phyloP scores from a whole-genome alignment of 2,113 vertebrate genomes.

The Mormyrus iriodes region DNA sequence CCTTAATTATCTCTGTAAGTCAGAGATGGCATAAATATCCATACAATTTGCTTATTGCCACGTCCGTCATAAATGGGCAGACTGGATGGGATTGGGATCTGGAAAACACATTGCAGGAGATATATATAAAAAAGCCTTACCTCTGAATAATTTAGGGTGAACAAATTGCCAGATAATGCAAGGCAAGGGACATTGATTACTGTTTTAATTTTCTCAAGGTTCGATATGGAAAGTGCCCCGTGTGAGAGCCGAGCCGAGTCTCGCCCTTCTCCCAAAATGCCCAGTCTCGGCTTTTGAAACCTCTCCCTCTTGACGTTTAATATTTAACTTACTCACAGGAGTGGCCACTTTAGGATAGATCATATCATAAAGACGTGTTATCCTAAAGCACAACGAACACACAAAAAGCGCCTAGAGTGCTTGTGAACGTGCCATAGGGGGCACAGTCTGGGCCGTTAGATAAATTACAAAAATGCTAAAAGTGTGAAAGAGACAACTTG shows the following conservation, averaged over 20 bases:
- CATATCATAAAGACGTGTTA: background rate
- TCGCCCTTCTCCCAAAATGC: background rate
- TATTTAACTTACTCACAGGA: background rate
- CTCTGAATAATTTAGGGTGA: conserved; percentile 84
- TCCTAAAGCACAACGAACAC: background rate
- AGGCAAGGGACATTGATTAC: conserved; percentile 42
- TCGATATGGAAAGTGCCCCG: conserved; percentile 46
- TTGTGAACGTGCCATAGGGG: background rate
- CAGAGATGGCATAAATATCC: conserved; percentile 99
- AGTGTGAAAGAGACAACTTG: background rate
- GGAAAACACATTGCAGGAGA: conserved; percentile 72
- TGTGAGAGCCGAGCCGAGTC: conserved; percentile 1
- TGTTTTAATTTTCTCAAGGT: conserved; percentile 48
- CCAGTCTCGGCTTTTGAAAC: background rate
- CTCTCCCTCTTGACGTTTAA: background rate
- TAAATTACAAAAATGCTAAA: background rate
- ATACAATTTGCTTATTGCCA: conserved; percentile 98
- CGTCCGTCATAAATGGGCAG: conserved; percentile 97
- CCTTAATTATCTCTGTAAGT: conserved; percentile 99
- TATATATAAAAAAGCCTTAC: conserved; percentile 74
- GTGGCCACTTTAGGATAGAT: background rate
- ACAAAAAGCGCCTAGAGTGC: background rate
- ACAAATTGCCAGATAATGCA: conserved; percentile 79
- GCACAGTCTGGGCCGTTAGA: background rate
- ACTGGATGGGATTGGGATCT: conserved; percentile 68